Base-by-base conservation (phyloP, 2,797 vertebrate species). In the Diglossa cyanea region DNA sequence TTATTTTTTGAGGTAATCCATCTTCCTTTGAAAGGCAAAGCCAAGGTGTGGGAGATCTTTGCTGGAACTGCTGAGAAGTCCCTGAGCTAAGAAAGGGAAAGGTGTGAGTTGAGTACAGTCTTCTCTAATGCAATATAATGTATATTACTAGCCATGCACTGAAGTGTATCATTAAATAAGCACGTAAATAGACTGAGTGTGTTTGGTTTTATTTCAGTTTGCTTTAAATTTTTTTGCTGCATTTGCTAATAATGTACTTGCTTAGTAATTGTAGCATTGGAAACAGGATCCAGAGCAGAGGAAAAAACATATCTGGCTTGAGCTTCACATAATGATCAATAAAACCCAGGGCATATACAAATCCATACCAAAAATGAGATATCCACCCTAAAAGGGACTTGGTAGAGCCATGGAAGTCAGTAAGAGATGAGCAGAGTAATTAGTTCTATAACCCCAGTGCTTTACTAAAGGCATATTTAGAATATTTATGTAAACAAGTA, bases 401-500 rank as follows among this genome's bases (percentile, higher is more conserved):
- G 13, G 42, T 71, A 61, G 53, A 82, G 40, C 42, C 55, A 17
- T 7, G 1, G 42, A 65, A 79, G 31, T n/a, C 67, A 63, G 71
- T 42, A 35, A 44, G 33, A 70, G 30, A 87, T 40, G 51, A 60
- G 75, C 81, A 65, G 17, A 51, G 13, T 55, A 78, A 54, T 86
- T 80, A 80, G 35, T 86, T 91, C 78, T 68, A 11, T 55, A 80
- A 65, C 68, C 26, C 58, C 2, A 1, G 35, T 74, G 28, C 60
- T 89, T 81, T 76, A 70, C 33, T 50, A 47, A 84, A 76, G 31
- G 40, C 53, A 7, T 83, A 83, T 88, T 94, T 91, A 75, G 60
- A 89, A 62, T 79, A 77, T 77, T 83, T 90, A 58, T 37, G n/a
- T 83, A 91, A 92, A 94, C 33, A 89, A 83, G n/a, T 44, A 74